Evolutionary conservation across 2,113 vertebrate genomes (phyloP).

Genomic region (Triplophysa siluroides): DNA sequence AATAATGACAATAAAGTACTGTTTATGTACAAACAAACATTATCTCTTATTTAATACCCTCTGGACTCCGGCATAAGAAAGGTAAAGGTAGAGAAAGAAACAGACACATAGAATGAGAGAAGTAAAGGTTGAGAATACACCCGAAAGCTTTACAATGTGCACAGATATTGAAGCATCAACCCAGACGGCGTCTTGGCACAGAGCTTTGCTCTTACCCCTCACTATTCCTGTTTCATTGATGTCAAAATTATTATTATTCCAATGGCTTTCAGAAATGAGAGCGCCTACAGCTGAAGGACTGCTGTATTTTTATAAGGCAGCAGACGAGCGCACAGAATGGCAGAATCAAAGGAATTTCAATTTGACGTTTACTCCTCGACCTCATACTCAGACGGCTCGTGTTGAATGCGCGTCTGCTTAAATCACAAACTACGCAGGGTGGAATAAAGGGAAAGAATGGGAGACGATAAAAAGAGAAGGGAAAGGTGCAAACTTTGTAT

Average conservation of each 20-base stretch:
- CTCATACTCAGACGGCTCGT: constrained; percentile 17
- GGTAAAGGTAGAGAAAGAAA: not conserved
- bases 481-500: not conserved
- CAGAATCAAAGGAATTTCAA: constrained; percentile 41
- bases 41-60: not conserved
- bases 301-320: constrained; percentile 28
- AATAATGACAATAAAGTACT: too few species aligned
- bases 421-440: constrained; percentile 15
- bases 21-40: not conserved
- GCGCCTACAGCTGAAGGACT: constrained; percentile 19
- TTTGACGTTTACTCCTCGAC: constrained; percentile 40
- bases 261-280: constrained; percentile 26
- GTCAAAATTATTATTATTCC: constrained; percentile 29
- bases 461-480: constrained; percentile 36
- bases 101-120: not conserved
- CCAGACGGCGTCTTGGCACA: constrained; percentile 2
- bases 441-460: constrained; percentile 14
- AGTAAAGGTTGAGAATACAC: not conserved
- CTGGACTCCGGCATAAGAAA: not conserved
- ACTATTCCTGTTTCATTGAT: constrained; percentile 3
- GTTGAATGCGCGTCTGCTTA: constrained; percentile 5
- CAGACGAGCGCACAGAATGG: constrained; percentile 1
- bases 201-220: constrained; percentile 15
- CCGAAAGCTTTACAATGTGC: not conserved
- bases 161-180: constrained; percentile 9